Base-by-base conservation (phyloP, 2,797 vertebrate genomes). In the Phataginus tetradactyla region DNA sequence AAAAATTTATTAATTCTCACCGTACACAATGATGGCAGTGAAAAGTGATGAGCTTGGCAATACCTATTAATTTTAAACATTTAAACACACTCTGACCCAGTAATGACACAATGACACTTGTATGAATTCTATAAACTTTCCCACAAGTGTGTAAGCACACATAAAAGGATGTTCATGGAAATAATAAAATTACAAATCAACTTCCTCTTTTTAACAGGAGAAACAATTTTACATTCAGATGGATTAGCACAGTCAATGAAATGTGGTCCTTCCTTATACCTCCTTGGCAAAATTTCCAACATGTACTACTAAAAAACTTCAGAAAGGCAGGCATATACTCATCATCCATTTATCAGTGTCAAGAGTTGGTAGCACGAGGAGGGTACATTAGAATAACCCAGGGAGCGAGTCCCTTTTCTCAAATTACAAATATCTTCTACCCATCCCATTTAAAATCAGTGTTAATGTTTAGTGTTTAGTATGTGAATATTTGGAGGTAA, bases 131-230 rank as follows among this genome's bases (percentile, higher is more conserved):
- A 80, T 0, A 59, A 93, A 91, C 7, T n/a, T 71, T 66, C n/a
- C 59, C 27, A 51, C 21, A 72, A 59, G 7, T 59, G 20, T 23
- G 42, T 61, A 68, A 89, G n/a, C 12, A 85, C 27, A 91, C 18
- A 87, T 21, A 68, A 85, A 79, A 69, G 12, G 12, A 79, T 25
- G 42, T 5, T 96, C 13, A 72, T 12, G 61, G 39, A 81, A 96
- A 94, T 34, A 80, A 18, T 83, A 92, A 81, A 91, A 78, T 75
- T 68, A 84, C 15, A 87, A 77, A 61, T 9, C 61, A 92, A 71
- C 17, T 12, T 71, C 12, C 42, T 32, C 90, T 25, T 96, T 84
- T 79, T 64, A 86, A 53, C 17, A 81, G 63, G 29, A 84, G 45
- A 92, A 94, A 78, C 15, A 80, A 86, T 53, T 80, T 55, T 77